phyloP scores from a whole-genome alignment of 2,113 vertebrate species.

The Micromys minutus region DNA sequence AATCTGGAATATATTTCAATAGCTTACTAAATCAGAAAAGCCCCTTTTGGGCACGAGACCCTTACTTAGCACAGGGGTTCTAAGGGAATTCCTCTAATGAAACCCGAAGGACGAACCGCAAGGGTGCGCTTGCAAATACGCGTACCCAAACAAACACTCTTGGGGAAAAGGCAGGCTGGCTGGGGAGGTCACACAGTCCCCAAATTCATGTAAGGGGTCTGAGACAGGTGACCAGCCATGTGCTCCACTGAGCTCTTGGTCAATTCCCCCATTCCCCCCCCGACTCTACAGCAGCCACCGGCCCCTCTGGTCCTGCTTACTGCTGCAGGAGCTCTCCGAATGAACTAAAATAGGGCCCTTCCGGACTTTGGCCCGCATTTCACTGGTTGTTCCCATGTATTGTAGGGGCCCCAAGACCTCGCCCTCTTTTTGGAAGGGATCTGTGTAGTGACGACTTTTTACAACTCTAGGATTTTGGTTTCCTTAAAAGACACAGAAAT shows the following conservation, averaged over 20 bases:
- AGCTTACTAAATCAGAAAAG: neutral
- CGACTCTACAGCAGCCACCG: neutral
- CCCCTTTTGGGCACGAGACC: neutral
- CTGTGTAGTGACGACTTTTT: neutral
- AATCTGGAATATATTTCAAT: neutral
- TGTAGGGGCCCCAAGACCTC: neutral
- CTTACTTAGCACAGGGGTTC: neutral
- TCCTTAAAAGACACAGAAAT: neutral
- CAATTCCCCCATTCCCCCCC: neutral
- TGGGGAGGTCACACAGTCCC: neutral
- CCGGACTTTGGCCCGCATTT: neutral
- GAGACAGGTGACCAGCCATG: neutral
- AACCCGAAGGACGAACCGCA: neutral
- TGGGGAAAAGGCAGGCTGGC: neutral
- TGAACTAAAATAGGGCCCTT: too few relatives aligned
- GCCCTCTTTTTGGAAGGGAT: neutral
- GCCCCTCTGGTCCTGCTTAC: neutral
- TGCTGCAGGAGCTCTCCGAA: neutral
- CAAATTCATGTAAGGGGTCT: neutral
- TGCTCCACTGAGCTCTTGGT: rapidly evolving
- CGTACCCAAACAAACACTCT: neutral
- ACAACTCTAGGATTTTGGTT: neutral
- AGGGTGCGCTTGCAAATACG: too few relatives aligned
- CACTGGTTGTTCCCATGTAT: neutral
- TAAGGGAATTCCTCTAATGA: constrained; percentile 9